Evolutionary conservation across 2,888 invertebrate species (phyloP), one percentile per base, ranked within the genome.

Genomic region (Athalia rosae): DNA sequence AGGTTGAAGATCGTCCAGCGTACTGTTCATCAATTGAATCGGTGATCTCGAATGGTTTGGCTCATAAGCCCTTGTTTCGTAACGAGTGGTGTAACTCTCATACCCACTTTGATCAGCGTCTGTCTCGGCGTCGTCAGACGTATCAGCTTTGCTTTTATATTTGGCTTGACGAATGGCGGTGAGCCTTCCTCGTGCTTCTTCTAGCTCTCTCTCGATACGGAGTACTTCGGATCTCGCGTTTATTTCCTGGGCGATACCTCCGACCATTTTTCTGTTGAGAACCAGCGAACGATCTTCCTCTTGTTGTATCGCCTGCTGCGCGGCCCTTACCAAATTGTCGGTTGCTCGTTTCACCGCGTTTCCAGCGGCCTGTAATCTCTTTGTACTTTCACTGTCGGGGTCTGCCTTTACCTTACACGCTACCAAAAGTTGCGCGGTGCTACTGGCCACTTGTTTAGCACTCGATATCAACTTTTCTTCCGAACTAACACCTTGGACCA

Each of bases 341-440:
- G 99, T 99, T 3, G 99, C 99, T 80, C 97, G 93, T 91, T 99
- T 99, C 2, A 99, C 99, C 4, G 98, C 98, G 83, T 98, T 98
- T 11, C 99, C 99, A 0, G 99, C 99, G 11, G 95, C 93, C 90
- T 98, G 95, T 58, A 99, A 92, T 9, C 99, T 93, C 64, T 97
- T 95, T 71, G 98, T 99, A 6, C 97, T 96, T 83, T 97, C 97
- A 6, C 98, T 97, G 79, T 98, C 96, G 0, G 97, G 96, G 91
- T 99, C 99, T 0, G 99, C 98, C 90, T 99, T 99, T 78, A 99
- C 99, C 92, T 99, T 98, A 91, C 99, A 99, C 0, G 99, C 99
- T 64, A 99, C 98, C 76, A 99, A 91, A 77, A 99, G 92, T 87
- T 99, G 99, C 0, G 99, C 99, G 0, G 99, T 99, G 0, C 98